A percentile compares a stretch with the other conserved stretches of the same genome.
Conservation (phyloP, 2,888 invertebrate species). For the Cheiracanthium punctorium region DNA sequence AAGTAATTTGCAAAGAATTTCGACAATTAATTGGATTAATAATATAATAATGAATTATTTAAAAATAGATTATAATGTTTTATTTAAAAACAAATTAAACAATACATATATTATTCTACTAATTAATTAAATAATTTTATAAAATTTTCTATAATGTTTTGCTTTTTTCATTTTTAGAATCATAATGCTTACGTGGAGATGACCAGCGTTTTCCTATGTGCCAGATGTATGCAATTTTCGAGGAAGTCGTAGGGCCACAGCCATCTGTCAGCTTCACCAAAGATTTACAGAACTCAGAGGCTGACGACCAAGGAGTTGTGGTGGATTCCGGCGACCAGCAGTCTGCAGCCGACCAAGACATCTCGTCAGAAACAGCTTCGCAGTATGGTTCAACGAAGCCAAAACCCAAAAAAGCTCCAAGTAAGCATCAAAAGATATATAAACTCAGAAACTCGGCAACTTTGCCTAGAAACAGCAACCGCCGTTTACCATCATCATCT, state of each 20-base stretch:
- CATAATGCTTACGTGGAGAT: slow-evolving; percentile 72
- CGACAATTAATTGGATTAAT: too few species aligned
- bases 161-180: slow-evolving; percentile 72
- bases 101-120: too few species aligned
- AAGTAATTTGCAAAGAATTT: too few species aligned
- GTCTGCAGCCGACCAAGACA: neutral
- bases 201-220: slow-evolving; percentile 75
- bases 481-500: slow-evolving; percentile 11
- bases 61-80: too few species aligned
- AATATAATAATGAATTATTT: too few species aligned
- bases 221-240: slow-evolving; percentile 73
- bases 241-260: slow-evolving; percentile 67
- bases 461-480: slow-evolving; percentile 18
- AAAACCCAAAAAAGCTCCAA: slow-evolving; percentile 22
- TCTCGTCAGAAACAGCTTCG: neutral
- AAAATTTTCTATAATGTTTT: slow-evolving; percentile 73
- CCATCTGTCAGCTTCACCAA: slow-evolving; percentile 26
- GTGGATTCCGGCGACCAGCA: slow-evolving; percentile 25
- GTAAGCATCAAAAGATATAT: slow-evolving; percentile 34
- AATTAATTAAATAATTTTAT: too few species aligned
- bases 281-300: slow-evolving; percentile 18
- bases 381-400: slow-evolving; percentile 22
- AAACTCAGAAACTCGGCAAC: slow-evolving; percentile 27
- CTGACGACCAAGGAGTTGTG: slow-evolving; percentile 33
- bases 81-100: too few species aligned